Conservation (phyloP, 2,888 invertebrate genomes). For the Biston betularia region DNA sequence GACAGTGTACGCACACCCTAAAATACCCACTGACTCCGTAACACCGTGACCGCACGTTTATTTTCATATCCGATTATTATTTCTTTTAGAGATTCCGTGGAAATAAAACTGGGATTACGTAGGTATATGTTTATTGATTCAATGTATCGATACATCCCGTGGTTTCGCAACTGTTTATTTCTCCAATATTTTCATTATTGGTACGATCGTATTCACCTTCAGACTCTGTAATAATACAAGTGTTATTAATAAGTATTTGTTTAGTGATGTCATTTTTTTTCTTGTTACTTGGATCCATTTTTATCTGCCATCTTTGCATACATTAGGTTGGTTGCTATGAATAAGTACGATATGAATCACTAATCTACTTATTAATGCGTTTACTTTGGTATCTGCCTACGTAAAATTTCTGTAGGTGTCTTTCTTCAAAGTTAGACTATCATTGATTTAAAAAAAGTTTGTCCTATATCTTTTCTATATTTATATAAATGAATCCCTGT, state of each 20-base stretch:
- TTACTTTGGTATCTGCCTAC: slow-evolving; percentile 10
- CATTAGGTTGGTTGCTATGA: slow-evolving; percentile 19
- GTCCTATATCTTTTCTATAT: too few relatives aligned
- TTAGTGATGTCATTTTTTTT: slow-evolving; percentile 27
- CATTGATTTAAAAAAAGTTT: too few relatives aligned
- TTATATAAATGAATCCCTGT: too few relatives aligned
- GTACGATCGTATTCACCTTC: slow-evolving; percentile 10
- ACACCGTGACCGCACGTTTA: slow-evolving; percentile 21
- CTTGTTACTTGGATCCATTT: slow-evolving; percentile 5
- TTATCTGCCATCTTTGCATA: slow-evolving; percentile 22
- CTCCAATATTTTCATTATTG: slow-evolving; percentile 22
- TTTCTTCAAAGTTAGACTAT: too few relatives aligned
- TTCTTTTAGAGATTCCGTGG: slow-evolving; percentile 11
- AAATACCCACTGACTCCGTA: slow-evolving; percentile 33
- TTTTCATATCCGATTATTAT: slow-evolving; percentile 20
- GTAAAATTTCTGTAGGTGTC: neutral
- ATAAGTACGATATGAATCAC: slow-evolving; percentile 18
- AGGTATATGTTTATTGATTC: slow-evolving; percentile 16
- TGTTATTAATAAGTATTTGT: slow-evolving; percentile 26
- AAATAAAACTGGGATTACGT: slow-evolving; percentile 19
- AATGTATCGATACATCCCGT: slow-evolving; percentile 19
- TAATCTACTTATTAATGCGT: slow-evolving; percentile 9
- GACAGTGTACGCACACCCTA: slow-evolving; percentile 39
- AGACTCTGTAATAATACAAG: slow-evolving; percentile 14
- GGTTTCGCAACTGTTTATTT: slow-evolving; percentile 34